Base-by-base conservation (phyloP, 1,140 invertebrate species). In the Bombus confusus region DNA sequence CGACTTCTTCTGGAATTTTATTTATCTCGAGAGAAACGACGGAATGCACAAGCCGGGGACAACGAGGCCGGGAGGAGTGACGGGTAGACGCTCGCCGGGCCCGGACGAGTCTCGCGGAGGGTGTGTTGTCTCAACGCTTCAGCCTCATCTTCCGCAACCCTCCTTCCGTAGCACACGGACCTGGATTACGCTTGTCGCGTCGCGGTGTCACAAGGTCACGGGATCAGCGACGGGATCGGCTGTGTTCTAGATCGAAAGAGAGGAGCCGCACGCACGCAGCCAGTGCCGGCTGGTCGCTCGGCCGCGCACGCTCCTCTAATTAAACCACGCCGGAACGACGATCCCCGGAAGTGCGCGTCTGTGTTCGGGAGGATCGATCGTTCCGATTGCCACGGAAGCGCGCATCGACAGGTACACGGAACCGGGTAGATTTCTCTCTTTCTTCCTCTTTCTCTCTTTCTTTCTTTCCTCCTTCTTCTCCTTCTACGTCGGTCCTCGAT, bases 151-250 rank as follows among this genome's bases (percentile, higher is more conserved):
- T 85, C 83, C 83, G 83, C 83, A 85, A 80, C 76, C 83, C 83
- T 85, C 66, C 68, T 85, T 39, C 62, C 5, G 31, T 62, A 22
- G 59, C 59, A n/a, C 15, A 28, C 34, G 57, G 39, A 41, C 47
- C 28, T 8, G 6, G 74, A 28, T 62, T 52, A 34, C 52, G 57
- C 37, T 47, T 28, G 31, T 78, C 73, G 34, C 28, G 81, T 79
- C 79, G 74, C 88, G 87, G 88, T 89, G 88, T 89, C 87, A 89
- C 88, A 89, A 89, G 88, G 88, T 89, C 88, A 89, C 87, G 87
- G 85, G 84, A 86, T 86, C 79, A 77, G 69, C 39, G 87, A 81
- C 64, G 31, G 83, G 83, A 86, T 86, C 83, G 59, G n/a, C 43
- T 43, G 77, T 25, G 77, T 25, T 85, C 69, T 66, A 80, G 57